Percentiles rank a stretch among this genome's conserved stretches.
Conservation (phyloP, 1,140 invertebrate species). For the Listronotus bonariensis region DNA sequence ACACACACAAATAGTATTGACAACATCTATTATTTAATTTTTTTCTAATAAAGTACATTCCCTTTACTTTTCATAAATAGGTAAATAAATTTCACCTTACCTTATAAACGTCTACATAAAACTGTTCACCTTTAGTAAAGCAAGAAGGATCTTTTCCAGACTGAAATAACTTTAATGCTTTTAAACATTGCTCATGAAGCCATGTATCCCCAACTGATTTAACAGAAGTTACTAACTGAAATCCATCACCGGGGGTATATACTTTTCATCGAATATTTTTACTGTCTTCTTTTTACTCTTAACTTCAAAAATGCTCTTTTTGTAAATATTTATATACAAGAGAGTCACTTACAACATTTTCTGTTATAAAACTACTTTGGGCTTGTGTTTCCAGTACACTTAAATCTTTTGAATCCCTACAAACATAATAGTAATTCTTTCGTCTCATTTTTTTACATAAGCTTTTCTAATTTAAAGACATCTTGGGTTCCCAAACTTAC, state of each 20-base stretch:
- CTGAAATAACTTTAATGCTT: conserved; percentile 42
- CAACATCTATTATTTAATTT: too few species aligned
- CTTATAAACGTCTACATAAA: conserved; percentile 19
- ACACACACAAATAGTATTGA: too few species aligned
- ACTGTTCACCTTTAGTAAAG: conserved; percentile 15
- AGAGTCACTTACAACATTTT: conserved; percentile 20
- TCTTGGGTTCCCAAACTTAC: conserved; percentile 14
- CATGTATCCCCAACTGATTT: conserved; percentile 34
- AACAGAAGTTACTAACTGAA: conserved; percentile 13
- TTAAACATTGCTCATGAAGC: conserved; percentile 44
- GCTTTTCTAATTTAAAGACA: conserved; percentile 4
- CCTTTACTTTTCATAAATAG: too few species aligned
- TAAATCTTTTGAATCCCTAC: conserved; percentile 8
- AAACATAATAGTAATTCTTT: background rate
- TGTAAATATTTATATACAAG: conserved; percentile 15
- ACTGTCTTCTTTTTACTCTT: background rate
- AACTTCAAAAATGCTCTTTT: background rate
- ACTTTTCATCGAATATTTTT: conserved; percentile 14
- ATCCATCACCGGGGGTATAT: conserved; percentile 30
- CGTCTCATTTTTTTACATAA: background rate
- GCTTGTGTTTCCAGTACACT: conserved; percentile 16
- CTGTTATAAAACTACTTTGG: conserved; percentile 16
- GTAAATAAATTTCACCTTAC: conserved; percentile 2
- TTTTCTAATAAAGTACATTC: too few species aligned
- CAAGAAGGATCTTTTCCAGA: conserved; percentile 25